phyloP scores from a whole-genome alignment of 2,113 vertebrate species.

The Caretta caretta region DNA sequence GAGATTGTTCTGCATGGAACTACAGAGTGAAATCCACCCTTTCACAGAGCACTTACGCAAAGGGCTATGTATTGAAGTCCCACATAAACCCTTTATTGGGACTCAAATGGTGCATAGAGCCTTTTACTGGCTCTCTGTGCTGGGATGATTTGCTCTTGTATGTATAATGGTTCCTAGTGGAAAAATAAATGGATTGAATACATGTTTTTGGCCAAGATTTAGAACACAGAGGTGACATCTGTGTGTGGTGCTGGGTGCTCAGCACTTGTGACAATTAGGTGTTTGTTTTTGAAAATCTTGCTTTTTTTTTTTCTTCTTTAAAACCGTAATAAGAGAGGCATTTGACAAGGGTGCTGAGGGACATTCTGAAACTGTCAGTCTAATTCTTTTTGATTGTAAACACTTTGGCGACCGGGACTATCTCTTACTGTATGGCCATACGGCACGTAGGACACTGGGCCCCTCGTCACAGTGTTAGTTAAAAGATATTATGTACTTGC shows the following conservation, averaged over 20 bases:
- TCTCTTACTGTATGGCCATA: neutral
- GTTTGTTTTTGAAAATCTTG: neutral
- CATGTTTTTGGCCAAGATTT: neutral
- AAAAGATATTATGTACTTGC: neutral
- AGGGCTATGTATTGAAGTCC: neutral
- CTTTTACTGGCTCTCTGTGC: neutral
- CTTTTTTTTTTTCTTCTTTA: neutral
- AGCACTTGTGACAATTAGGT: neutral
- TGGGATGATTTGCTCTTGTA: neutral
- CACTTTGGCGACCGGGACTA: neutral
- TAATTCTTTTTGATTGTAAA: neutral
- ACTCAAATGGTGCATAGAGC: neutral
- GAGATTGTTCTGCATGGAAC: neutral
- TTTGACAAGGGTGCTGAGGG: neutral
- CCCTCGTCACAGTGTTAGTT: neutral
- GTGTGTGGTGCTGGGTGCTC: neutral
- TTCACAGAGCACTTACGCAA: neutral
- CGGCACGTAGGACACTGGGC: neutral
- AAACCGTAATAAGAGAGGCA: neutral
- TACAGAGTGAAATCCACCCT: neutral
- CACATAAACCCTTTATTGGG: neutral
- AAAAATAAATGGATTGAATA: neutral
- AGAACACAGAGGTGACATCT: neutral
- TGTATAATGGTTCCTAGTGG: neutral
- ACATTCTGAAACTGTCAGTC: neutral